phyloP scores from a whole-genome alignment of 2,888 invertebrate species.

The Cosmia trapezina region DNA sequence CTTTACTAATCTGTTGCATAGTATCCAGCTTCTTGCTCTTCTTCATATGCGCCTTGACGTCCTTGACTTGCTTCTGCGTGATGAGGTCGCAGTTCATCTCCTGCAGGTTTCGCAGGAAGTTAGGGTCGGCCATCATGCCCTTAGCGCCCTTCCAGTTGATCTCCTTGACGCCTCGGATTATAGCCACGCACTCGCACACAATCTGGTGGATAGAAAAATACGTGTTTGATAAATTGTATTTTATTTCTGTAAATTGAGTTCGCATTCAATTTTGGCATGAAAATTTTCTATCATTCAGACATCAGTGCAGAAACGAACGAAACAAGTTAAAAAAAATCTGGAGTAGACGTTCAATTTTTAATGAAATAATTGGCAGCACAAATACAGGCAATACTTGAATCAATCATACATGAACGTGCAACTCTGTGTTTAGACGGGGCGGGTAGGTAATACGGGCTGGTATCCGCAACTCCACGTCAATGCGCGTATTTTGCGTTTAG shows the following conservation, averaged over 20 bases:
- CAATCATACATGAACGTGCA: neutral
- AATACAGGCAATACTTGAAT: too few species aligned
- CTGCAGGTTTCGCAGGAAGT: constrained; percentile 94
- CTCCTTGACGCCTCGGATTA: constrained; percentile 95
- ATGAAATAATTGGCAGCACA: too few species aligned
- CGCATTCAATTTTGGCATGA: too few species aligned
- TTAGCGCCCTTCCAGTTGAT: constrained; percentile 97
- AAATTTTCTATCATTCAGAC: too few species aligned
- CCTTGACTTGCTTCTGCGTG: constrained; percentile 93
- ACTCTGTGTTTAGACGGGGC: neutral
- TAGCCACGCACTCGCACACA: constrained; percentile 97
- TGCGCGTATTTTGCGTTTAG: too few species aligned
- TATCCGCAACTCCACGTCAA: too few species aligned
- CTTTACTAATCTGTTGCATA: constrained; percentile 96
- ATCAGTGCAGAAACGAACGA: too few species aligned
- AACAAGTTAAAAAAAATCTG: too few species aligned
- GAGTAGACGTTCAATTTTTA: too few species aligned
- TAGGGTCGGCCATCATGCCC: constrained; percentile 97
- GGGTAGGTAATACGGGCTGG: too few species aligned
- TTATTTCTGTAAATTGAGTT: neutral
- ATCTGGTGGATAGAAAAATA: constrained; percentile 77
- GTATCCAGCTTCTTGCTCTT: constrained; percentile 93
- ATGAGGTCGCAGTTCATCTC: constrained; percentile 96
- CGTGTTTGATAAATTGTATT: neutral
- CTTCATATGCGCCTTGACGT: constrained; percentile 94